Conservation (phyloP, 2,113 vertebrate species). For the Actinemys pallida region DNA sequence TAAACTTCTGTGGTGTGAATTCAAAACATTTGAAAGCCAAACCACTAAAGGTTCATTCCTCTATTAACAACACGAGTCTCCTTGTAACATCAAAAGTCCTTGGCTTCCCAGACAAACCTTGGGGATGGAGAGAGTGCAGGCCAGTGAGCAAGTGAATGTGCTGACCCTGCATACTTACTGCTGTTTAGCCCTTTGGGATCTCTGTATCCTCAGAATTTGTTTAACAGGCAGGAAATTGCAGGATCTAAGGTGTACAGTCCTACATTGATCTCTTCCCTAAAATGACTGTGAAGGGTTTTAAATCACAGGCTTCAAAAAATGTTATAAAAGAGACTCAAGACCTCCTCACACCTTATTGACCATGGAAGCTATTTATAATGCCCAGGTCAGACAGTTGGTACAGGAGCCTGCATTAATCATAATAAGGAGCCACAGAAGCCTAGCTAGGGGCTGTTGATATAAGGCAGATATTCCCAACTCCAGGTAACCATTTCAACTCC, state of each 20-base stretch:
- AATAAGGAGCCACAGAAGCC: not conserved
- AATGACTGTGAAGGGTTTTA: conserved; percentile 13
- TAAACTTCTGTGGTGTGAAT: conserved; percentile 16
- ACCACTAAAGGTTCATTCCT: not conserved
- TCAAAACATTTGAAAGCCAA: conserved; percentile 7
- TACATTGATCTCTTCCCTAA: not conserved
- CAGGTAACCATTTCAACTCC: not conserved
- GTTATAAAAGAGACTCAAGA: not conserved
- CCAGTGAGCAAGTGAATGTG: accelerated
- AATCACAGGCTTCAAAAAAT: not conserved
- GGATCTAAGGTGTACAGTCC: not conserved
- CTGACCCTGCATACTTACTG: not conserved
- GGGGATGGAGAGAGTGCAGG: not conserved
- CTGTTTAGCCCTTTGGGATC: not conserved
- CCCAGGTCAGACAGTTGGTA: not conserved
- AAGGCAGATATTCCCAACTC: not conserved
- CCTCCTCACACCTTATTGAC: not conserved
- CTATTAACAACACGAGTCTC: not conserved
- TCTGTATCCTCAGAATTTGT: accelerated
- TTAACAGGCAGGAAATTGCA: not conserved
- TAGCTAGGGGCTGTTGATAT: accelerated
- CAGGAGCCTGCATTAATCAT: not conserved
- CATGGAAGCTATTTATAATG: accelerated
- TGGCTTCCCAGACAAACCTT: not conserved
- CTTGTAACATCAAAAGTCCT: not conserved